Conservation (phyloP, 2,113 vertebrate genomes). For the Ammodramus savannarum region DNA sequence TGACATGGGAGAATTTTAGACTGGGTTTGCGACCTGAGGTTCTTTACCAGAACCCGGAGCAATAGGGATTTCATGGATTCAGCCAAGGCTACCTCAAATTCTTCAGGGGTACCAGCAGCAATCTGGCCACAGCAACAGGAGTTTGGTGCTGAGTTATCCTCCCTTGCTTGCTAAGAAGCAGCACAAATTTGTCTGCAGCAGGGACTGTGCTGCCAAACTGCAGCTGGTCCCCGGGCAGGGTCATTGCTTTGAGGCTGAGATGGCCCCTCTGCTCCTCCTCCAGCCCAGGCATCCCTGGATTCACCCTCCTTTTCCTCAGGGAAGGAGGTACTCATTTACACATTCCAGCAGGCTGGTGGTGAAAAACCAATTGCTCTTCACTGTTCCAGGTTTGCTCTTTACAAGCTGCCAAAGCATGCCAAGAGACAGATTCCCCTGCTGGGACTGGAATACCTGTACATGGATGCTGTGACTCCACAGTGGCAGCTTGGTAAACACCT, state of each 20-base stretch:
- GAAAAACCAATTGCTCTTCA: not conserved
- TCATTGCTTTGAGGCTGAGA: not conserved
- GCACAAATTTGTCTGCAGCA: not conserved
- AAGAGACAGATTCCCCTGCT: slow-evolving; percentile 56
- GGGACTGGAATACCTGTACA: slow-evolving; percentile 88
- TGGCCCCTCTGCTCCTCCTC: not conserved
- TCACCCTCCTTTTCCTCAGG: not conserved
- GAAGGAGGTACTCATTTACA: not conserved
- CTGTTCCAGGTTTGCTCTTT: slow-evolving; percentile 83
- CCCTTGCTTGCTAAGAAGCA: not conserved
- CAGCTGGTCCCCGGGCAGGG: not conserved
- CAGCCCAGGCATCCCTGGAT: accelerated
- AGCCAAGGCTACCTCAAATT: not conserved
- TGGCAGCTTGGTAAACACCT: slow-evolving; percentile 80
- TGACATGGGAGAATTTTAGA: not conserved
- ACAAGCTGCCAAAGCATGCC: slow-evolving; percentile 83
- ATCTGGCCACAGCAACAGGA: not conserved
- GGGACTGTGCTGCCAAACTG: not conserved
- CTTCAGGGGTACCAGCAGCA: not conserved
- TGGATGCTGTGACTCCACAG: slow-evolving; percentile 75
- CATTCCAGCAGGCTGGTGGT: not conserved
- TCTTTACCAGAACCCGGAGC: not conserved
- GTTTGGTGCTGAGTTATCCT: not conserved
- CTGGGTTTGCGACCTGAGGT: not conserved
- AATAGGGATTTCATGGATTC: not conserved